Percentiles rank a stretch among this genome's conserved stretches.
Evolutionary conservation across 2,888 invertebrate species (phyloP).

Genomic region (Conchocele bisecta): DNA sequence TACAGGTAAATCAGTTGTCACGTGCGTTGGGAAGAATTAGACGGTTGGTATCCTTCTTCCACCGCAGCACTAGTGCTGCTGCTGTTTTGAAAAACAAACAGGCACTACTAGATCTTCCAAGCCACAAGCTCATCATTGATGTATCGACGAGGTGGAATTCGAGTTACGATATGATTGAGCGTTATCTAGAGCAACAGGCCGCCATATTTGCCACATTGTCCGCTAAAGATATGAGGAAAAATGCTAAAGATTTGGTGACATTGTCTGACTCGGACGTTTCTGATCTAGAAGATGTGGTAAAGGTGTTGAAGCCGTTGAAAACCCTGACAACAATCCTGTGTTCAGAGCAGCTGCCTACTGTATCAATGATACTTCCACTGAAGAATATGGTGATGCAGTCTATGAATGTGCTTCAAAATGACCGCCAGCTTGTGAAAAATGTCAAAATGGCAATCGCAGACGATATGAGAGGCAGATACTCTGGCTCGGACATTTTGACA

Average conservation of each 20-base stretch:
- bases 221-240: slow-evolving; percentile 18
- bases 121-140: slow-evolving; percentile 41
- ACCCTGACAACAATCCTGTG: slow-evolving; percentile 43
- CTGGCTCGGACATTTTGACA: background rate
- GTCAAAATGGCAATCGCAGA: slow-evolving; percentile 20
- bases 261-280: slow-evolving; percentile 37
- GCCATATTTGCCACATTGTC: slow-evolving; percentile 30
- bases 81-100: slow-evolving; percentile 14
- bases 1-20: slow-evolving; percentile 14
- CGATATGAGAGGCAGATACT: slow-evolving; percentile 26
- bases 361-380: slow-evolving; percentile 44
- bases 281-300: slow-evolving; percentile 17
- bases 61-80: slow-evolving; percentile 27
- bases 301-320: slow-evolving; percentile 38
- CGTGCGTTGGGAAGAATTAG: slow-evolving; percentile 27
- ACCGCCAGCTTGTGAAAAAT: slow-evolving; percentile 10
- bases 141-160: slow-evolving; percentile 47
- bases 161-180: slow-evolving; percentile 37
- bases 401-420: background rate
- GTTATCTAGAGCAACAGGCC: slow-evolving; percentile 49
- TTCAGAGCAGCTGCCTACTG: slow-evolving; percentile 24
- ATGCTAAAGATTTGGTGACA: slow-evolving; percentile 40
- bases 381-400: slow-evolving; percentile 39
- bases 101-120: slow-evolving; percentile 20
- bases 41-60: slow-evolving; percentile 31